Conservation (phyloP, 2,888 invertebrate genomes). For the Zygothrica quintamaculata region DNA sequence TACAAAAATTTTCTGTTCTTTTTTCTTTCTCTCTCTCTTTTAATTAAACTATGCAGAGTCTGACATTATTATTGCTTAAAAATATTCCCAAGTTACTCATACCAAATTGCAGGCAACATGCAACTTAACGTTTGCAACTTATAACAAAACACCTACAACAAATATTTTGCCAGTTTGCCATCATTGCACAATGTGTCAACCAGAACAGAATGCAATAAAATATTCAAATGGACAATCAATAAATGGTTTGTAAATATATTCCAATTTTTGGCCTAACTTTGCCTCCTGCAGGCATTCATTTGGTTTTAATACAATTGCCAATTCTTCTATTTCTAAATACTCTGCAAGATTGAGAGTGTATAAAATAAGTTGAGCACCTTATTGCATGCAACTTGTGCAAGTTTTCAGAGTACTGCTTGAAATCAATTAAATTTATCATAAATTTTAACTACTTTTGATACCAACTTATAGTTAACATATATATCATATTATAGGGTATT, state of each 20-base stretch:
- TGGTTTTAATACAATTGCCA: too few relatives aligned
- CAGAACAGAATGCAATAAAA: constrained; percentile 68
- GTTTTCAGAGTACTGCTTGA: too few relatives aligned
- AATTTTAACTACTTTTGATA: too few relatives aligned
- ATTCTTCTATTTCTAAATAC: neutral
- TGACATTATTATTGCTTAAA: constrained; percentile 59
- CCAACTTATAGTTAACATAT: too few relatives aligned
- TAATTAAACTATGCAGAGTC: constrained; percentile 63
- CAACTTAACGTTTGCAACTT: too few relatives aligned
- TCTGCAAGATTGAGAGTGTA: neutral
- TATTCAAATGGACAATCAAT: constrained; percentile 75
- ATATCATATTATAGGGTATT: too few relatives aligned
- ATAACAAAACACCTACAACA: neutral
- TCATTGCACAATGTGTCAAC: constrained; percentile 45
- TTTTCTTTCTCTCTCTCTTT: constrained; percentile 35
- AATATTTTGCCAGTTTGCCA: constrained; percentile 34
- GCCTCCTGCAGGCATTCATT: constrained; percentile 19
- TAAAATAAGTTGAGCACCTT: too few relatives aligned
- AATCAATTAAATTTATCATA: too few relatives aligned
- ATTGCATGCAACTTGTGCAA: too few relatives aligned
- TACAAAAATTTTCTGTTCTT: neutral
- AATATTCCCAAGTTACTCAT: constrained; percentile 37
- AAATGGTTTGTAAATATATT: constrained; percentile 51
- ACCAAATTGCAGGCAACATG: constrained; percentile 29
- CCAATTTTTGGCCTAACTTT: constrained; percentile 39